phyloP scores from a whole-genome alignment of 2,888 invertebrate genomes.

The Seira musarum region DNA sequence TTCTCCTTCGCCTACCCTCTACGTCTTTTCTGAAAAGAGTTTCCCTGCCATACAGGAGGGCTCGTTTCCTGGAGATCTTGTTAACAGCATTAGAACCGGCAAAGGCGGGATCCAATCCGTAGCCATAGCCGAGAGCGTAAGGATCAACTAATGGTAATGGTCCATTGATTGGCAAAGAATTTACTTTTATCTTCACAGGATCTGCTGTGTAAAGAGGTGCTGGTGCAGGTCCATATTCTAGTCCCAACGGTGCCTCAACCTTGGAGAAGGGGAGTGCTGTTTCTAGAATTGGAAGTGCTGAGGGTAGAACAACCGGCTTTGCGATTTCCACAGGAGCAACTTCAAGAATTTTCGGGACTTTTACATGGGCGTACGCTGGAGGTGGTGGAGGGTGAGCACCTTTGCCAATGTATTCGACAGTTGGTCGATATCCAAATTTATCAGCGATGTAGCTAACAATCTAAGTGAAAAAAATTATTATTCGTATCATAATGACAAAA shows the following conservation, averaged over 20 bases:
- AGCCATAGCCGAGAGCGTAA: slow-evolving; percentile 49
- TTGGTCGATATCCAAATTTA: slow-evolving; percentile 67
- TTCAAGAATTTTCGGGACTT: slow-evolving; percentile 58
- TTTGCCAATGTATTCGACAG: slow-evolving; percentile 68
- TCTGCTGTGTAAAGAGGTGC: slow-evolving; percentile 26
- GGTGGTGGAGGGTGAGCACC: slow-evolving; percentile 68
- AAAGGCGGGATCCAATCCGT: slow-evolving; percentile 58
- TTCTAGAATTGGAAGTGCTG: slow-evolving; percentile 18
- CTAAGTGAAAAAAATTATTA: slow-evolving; percentile 58
- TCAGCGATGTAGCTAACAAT: slow-evolving; percentile 69
- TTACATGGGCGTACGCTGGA: slow-evolving; percentile 66
- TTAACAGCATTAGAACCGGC: slow-evolving; percentile 38
- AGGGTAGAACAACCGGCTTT: slow-evolving; percentile 22
- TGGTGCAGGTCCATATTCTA: neutral
- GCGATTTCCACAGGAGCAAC: neutral
- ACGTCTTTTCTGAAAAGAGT: slow-evolving; percentile 67
- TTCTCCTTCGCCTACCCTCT: slow-evolving; percentile 47
- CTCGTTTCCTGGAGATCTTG: slow-evolving; percentile 62
- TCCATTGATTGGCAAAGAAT: slow-evolving; percentile 50
- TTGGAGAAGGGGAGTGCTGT: too few relatives aligned
- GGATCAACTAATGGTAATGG: slow-evolving; percentile 43
- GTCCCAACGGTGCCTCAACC: slow-evolving; percentile 32
- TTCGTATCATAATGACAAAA: too few relatives aligned
- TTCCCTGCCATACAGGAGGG: slow-evolving; percentile 65
- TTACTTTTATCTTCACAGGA: slow-evolving; percentile 55